These are phyloP conservation scores for Spinibarbus caldwelli DNA, from an alignment of 2,797 vertebrate genomes.

Conservation along the genomic window DNA sequence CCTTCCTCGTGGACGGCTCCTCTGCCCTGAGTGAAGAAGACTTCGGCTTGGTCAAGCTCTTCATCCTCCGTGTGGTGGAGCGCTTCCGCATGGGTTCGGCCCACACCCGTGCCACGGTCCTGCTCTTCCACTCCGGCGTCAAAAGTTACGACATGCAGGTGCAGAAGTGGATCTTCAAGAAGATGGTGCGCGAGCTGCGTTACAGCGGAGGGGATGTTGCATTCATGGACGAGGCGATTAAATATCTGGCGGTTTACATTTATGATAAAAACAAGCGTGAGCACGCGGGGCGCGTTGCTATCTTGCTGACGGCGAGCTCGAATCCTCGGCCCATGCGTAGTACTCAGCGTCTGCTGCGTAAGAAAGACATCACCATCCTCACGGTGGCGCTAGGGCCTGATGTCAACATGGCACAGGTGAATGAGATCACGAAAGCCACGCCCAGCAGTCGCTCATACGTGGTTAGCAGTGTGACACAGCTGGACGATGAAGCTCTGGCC, in stretches of 20 bases:
- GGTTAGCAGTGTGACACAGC: slow-evolving; percentile 82
- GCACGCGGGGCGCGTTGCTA: slow-evolving; percentile 84
- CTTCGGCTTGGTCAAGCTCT: slow-evolving; percentile 85
- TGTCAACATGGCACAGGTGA: slow-evolving; percentile 81
- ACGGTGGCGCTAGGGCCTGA: slow-evolving; percentile 86
- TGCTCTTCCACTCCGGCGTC: slow-evolving; percentile 89
- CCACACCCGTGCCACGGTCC: slow-evolving; percentile 88
- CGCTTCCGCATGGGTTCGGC: slow-evolving; percentile 94
- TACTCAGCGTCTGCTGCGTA: slow-evolving; percentile 79
- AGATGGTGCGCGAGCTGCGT: slow-evolving; percentile 82
- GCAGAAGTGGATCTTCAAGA: slow-evolving; percentile 90
- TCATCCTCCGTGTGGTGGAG: slow-evolving; percentile 85
- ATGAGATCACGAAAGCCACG: slow-evolving; percentile 84
- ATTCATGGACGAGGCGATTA: slow-evolving; percentile 88
- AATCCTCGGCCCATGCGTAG: slow-evolving; percentile 79
- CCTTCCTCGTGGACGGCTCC: slow-evolving; percentile 93
- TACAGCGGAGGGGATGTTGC: slow-evolving; percentile 87
- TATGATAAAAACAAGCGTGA: slow-evolving; percentile 91
- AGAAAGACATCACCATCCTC: slow-evolving; percentile 84
- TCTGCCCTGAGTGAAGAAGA: slow-evolving; percentile 84
- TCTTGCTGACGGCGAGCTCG: slow-evolving; percentile 88
- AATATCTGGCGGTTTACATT: slow-evolving; percentile 88
- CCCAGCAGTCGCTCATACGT: slow-evolving; percentile 85
- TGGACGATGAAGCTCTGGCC: slow-evolving; percentile 77
- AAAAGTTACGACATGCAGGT: slow-evolving; percentile 90